These are phyloP conservation scores for Himalopsyche phryganea DNA, from an alignment of 1,140 invertebrate species.

Conservation along the genomic window DNA sequence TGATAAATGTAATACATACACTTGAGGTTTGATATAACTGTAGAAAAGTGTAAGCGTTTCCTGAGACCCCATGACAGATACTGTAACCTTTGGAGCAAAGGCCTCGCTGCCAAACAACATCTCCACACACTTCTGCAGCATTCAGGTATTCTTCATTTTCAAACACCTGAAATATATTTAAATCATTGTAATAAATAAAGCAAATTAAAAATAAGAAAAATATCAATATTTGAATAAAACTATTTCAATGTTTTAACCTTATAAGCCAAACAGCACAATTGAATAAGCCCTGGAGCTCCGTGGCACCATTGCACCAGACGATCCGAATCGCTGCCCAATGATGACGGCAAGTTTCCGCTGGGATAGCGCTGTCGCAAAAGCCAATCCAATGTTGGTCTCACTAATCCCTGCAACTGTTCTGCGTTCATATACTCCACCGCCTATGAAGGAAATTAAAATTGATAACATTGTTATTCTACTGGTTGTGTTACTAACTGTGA, in stretches of 20 bases:
- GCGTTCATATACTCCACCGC: slow-evolving; percentile 52
- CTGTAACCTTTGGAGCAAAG: slow-evolving; percentile 87
- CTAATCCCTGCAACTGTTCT: slow-evolving; percentile 45
- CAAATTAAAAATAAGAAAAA: slow-evolving; percentile 21
- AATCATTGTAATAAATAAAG: slow-evolving; percentile 7
- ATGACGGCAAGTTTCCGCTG: slow-evolving; percentile 87
- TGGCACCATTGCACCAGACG: slow-evolving; percentile 94
- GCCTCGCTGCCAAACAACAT: slow-evolving; percentile 81
- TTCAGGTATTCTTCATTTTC: slow-evolving; percentile 70
- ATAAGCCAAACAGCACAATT: slow-evolving; percentile 71
- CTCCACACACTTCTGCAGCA: slow-evolving; percentile 66
- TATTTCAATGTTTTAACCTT: too few relatives aligned
- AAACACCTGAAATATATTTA: slow-evolving; percentile 59
- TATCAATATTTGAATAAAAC: too few relatives aligned
- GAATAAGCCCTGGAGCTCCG: slow-evolving; percentile 84
- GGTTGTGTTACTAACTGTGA: too few relatives aligned
- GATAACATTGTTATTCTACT: too few relatives aligned
- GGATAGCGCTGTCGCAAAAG: slow-evolving; percentile 44
- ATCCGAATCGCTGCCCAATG: slow-evolving; percentile 66
- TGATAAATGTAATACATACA: slow-evolving; percentile 45
- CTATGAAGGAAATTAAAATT: slow-evolving; percentile 46
- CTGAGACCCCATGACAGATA: slow-evolving; percentile 87
- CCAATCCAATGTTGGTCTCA: slow-evolving; percentile 51
- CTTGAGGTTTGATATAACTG: slow-evolving; percentile 75
- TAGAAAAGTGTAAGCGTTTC: slow-evolving; percentile 88